Conservation (phyloP, 2,113 vertebrate species). For the Parus major region DNA sequence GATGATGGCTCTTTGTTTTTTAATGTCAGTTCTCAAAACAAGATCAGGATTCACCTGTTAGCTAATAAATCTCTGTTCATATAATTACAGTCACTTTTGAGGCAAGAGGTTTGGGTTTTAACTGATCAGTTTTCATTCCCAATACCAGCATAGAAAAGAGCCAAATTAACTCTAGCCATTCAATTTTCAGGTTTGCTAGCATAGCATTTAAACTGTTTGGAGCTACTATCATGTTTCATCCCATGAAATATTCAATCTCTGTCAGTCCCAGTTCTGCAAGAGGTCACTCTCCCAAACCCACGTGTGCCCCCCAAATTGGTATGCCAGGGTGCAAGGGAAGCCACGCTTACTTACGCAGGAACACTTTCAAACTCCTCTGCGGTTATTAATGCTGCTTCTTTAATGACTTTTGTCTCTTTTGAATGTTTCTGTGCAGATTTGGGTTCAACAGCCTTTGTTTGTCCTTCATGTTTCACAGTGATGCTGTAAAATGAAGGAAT, state of each 20-base stretch:
- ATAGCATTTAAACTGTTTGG: neutral
- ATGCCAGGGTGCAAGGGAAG: neutral
- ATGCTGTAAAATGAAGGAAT: neutral
- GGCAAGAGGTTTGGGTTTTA: neutral
- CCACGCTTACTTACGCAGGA: constrained; percentile 68
- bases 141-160: neutral
- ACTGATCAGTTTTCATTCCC: neutral
- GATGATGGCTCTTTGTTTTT: neutral
- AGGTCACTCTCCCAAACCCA: neutral
- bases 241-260: neutral
- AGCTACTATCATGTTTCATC: neutral
- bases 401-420: constrained; percentile 39
- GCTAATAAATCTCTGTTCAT: neutral
- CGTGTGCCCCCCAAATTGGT: fast-evolving
- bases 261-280: neutral
- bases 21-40: neutral
- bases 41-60: neutral
- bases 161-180: neutral
- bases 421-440: constrained; percentile 4
- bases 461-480: neutral
- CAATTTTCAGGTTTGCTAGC: neutral
- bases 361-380: constrained; percentile 69
- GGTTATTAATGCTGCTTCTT: constrained; percentile 65
- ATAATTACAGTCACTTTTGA: neutral
- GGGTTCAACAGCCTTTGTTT: neutral